These are phyloP conservation scores for Pheucticus melanocephalus DNA, from an alignment of 2,113 vertebrate genomes.

Conservation along the genomic window DNA sequence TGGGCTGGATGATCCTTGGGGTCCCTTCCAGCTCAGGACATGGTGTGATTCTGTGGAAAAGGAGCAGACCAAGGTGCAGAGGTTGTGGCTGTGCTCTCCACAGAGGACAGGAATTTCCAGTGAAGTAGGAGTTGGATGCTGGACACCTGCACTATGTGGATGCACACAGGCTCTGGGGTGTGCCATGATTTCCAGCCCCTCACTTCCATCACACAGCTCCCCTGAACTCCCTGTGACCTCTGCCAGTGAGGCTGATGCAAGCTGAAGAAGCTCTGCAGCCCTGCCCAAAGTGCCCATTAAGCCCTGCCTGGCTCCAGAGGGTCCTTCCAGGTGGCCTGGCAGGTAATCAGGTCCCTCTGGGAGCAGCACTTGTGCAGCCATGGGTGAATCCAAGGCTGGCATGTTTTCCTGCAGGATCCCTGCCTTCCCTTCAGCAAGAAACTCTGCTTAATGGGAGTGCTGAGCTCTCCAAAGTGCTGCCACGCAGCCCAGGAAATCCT, in stretches of 20 bases:
- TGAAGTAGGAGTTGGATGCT: background rate
- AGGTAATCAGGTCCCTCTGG: background rate
- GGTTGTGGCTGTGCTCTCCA: background rate
- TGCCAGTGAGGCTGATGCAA: background rate
- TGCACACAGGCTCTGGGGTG: background rate
- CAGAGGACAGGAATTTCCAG: background rate
- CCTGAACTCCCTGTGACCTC: background rate
- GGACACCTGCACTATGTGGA: background rate
- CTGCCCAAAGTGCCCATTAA: background rate
- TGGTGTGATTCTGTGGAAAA: background rate
- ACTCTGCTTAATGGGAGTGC: background rate
- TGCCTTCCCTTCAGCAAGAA: background rate
- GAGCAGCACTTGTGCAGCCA: background rate
- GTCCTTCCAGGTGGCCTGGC: constrained; percentile 40
- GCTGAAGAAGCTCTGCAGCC: background rate
- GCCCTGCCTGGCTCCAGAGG: background rate
- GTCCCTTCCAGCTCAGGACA: background rate
- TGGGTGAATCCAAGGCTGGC: background rate
- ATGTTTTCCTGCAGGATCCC: background rate
- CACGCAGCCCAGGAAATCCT: background rate
- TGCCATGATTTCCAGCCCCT: background rate
- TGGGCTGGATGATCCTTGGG: accelerated
- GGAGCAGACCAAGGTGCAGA: accelerated
- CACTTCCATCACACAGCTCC: background rate
- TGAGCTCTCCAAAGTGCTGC: background rate